Evolutionary conservation across 2,797 vertebrate species (phyloP).

Genomic region (Anisognathus igniventris): DNA sequence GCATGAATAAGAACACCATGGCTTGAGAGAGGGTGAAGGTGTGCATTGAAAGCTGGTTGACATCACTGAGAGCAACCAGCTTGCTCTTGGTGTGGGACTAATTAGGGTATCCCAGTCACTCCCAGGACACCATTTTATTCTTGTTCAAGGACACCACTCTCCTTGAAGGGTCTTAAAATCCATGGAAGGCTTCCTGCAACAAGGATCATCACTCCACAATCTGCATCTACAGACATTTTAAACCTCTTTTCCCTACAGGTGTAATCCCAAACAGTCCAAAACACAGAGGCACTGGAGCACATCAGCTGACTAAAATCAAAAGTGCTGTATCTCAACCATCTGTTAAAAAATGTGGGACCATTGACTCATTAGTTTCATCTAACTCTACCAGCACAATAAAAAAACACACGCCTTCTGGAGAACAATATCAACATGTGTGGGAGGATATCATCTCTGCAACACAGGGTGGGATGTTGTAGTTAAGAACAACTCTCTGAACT

Average conservation of each 20-base stretch:
- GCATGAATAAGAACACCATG: background rate
- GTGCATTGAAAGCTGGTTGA: background rate
- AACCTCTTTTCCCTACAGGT: background rate
- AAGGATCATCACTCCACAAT: background rate
- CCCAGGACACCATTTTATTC: background rate
- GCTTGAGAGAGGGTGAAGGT: background rate
- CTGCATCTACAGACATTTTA: background rate
- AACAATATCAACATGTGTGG: slow-evolving; percentile 60
- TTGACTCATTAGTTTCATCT: slow-evolving; percentile 62
- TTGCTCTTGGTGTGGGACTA: background rate
- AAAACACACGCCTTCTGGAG: slow-evolving; percentile 27
- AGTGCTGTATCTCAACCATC: slow-evolving; percentile 51
- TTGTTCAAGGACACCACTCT: background rate
- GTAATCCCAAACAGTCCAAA: background rate
- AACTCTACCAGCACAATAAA: slow-evolving; percentile 51
- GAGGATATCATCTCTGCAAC: slow-evolving; percentile 29
- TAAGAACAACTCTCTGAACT: background rate
- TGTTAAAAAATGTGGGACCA: slow-evolving; percentile 60
- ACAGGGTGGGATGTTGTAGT: background rate
- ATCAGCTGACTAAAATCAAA: slow-evolving; percentile 54
- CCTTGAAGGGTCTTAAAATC: background rate
- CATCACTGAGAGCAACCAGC: background rate
- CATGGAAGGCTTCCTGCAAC: background rate
- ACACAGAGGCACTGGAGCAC: background rate
- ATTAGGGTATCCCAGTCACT: background rate